These are phyloP conservation scores for Plagodis pulveraria DNA, from an alignment of 2,888 invertebrate genomes.

Conservation along the genomic window DNA sequence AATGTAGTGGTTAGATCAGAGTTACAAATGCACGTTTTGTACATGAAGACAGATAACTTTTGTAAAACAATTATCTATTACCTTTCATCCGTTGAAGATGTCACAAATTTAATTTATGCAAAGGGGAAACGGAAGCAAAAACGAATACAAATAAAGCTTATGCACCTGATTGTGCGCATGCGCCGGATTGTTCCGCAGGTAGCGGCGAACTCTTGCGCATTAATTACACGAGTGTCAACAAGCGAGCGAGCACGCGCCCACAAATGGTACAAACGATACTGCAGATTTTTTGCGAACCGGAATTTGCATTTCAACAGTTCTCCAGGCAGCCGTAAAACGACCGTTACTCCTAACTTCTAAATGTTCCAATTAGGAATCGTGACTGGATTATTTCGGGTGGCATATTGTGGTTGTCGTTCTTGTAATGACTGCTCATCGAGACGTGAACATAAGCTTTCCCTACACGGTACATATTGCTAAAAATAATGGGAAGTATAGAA, in stretches of 20 bases:
- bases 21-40: neutral
- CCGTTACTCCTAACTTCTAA: conserved; percentile 31
- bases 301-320: conserved; percentile 56
- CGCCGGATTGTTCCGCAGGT: conserved; percentile 51
- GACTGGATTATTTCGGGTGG: conserved; percentile 63
- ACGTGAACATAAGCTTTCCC: conserved; percentile 67
- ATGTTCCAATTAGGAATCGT: conserved; percentile 66
- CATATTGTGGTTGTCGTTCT: conserved; percentile 50
- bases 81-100: conserved; percentile 44
- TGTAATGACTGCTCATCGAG: conserved; percentile 72
- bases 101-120: conserved; percentile 80
- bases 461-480: conserved; percentile 48
- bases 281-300: conserved; percentile 49
- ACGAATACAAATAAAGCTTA: conserved; percentile 75
- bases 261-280: conserved; percentile 43
- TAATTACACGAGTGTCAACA: conserved; percentile 69
- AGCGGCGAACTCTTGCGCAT: conserved; percentile 62
- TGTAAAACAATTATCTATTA: conserved; percentile 9
- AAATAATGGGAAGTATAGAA: conserved; percentile 61
- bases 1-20: too few species aligned
- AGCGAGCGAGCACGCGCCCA: conserved; percentile 61
- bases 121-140: conserved; percentile 80
- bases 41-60: conserved; percentile 11
- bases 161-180: conserved; percentile 76
- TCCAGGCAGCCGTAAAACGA: conserved; percentile 31